Conservation (phyloP, 2,888 invertebrate species). For the Vesta saturnalis region DNA sequence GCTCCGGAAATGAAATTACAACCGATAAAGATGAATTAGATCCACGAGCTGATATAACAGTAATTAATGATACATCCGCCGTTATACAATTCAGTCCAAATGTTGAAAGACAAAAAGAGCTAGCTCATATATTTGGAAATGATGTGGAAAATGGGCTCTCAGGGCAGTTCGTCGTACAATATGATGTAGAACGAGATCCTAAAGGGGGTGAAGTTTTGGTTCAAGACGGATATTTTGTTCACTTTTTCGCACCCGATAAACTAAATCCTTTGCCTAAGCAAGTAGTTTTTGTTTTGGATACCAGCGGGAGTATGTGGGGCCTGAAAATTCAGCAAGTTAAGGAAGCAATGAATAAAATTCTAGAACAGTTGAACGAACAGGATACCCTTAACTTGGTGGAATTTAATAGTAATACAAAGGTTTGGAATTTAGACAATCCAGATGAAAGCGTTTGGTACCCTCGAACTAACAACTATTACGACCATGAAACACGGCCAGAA, state of each 20-base stretch:
- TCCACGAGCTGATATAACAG: constrained; percentile 50
- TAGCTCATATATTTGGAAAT: constrained; percentile 59
- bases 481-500: constrained; percentile 41
- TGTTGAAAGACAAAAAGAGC: constrained; percentile 66
- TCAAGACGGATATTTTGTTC: constrained; percentile 78
- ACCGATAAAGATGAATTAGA: not conserved
- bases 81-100: constrained; percentile 68
- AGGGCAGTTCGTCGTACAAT: constrained; percentile 75
- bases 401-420: constrained; percentile 66
- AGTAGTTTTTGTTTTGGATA: constrained; percentile 77
- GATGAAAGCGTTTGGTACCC: constrained; percentile 55
- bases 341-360: constrained; percentile 73
- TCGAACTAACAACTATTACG: constrained; percentile 28
- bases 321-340: constrained; percentile 72
- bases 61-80: constrained; percentile 51
- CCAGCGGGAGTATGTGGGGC: too few species aligned
- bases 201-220: constrained; percentile 70
- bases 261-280: constrained; percentile 71
- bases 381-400: constrained; percentile 76
- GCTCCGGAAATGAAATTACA: not conserved
- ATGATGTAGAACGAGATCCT: constrained; percentile 71
- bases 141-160: constrained; percentile 63
- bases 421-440: constrained; percentile 66
- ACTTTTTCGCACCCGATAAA: constrained; percentile 74
- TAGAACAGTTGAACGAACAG: constrained; percentile 68